phyloP scores from a whole-genome alignment of 2,113 vertebrate species.

The Aplodontia rufa region DNA sequence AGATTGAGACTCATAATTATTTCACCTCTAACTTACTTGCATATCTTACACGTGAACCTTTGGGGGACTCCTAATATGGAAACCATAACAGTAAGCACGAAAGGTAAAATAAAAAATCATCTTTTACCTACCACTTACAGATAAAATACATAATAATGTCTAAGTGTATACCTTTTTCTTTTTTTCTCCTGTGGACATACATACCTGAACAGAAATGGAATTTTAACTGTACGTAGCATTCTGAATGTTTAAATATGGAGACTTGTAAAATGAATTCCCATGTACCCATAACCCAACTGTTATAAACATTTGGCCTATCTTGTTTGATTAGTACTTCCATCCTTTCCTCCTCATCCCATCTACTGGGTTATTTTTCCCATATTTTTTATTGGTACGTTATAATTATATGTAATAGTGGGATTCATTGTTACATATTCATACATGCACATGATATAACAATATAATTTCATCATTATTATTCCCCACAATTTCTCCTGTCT shows the following conservation, averaged over 20 bases:
- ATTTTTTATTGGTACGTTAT: too few species aligned
- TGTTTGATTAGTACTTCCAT: neutral
- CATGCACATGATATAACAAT: too few species aligned
- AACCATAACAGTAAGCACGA: neutral
- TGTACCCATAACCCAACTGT: neutral
- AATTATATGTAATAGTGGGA: too few species aligned
- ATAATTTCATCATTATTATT: too few species aligned
- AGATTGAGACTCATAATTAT: neutral
- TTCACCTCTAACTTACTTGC: too few species aligned
- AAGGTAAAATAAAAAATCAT: conserved; percentile 31
- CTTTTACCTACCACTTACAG: neutral
- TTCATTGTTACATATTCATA: too few species aligned
- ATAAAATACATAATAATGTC: neutral
- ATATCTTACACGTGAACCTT: too few species aligned
- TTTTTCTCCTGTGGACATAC: neutral
- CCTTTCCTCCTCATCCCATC: neutral
- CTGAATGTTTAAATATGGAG: neutral
- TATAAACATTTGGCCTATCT: neutral
- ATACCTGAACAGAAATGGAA: conserved; percentile 25
- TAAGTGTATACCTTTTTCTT: neutral
- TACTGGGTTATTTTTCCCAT: neutral
- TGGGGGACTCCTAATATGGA: too few species aligned
- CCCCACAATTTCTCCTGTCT: too few species aligned
- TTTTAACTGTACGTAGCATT: neutral
- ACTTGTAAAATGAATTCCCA: neutral